Percentiles rank a stretch among this genome's conserved stretches.
Conservation (phyloP, 2,113 vertebrate species). For the Oenanthe melanoleuca region DNA sequence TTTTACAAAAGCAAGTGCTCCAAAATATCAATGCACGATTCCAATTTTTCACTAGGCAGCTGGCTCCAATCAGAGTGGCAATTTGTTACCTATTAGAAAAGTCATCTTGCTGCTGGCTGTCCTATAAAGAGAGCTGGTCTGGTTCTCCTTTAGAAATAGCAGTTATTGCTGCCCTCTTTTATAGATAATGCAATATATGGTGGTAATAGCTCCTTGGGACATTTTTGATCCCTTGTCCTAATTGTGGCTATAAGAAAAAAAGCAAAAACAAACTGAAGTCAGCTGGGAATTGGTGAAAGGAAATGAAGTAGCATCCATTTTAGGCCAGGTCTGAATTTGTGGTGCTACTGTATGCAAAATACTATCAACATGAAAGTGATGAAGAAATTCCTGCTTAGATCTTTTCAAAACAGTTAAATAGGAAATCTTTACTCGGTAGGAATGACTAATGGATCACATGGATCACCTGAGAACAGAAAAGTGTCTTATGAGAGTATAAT, state of each 20-base stretch:
- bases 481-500: neutral
- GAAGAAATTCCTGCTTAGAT: neutral
- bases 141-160: neutral
- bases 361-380: neutral
- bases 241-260: neutral
- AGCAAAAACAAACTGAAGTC: neutral
- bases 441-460: slow-evolving; percentile 31
- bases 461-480: slow-evolving; percentile 19
- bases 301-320: neutral
- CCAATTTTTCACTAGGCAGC: slow-evolving; percentile 13
- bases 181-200: neutral
- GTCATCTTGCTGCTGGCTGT: slow-evolving; percentile 36
- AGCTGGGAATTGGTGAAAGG: neutral
- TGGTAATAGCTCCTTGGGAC: neutral
- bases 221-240: neutral
- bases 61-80: slow-evolving; percentile 35
- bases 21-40: neutral
- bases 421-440: neutral
- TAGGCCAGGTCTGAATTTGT: neutral
- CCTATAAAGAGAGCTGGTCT: slow-evolving; percentile 12
- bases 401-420: neutral
- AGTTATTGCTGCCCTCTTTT: neutral
- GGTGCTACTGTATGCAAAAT: neutral
- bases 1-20: neutral
- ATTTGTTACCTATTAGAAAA: slow-evolving; percentile 49